These are phyloP conservation scores for Phyllostomus hastatus DNA, from an alignment of 2,113 vertebrate species.

Conservation along the genomic window DNA sequence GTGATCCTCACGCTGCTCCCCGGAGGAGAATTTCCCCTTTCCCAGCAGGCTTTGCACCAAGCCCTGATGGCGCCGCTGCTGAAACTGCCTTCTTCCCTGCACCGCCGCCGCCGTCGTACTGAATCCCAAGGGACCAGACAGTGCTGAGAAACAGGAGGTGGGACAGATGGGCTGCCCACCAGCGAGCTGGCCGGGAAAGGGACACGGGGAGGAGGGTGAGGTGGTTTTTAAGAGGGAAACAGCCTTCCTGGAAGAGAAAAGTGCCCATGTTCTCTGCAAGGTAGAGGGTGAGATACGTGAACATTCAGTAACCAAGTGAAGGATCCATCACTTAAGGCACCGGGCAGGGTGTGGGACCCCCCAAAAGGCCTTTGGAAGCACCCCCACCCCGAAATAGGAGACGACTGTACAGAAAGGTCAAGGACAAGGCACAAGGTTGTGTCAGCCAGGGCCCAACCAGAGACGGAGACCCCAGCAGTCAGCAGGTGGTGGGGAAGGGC, in stretches of 20 bases:
- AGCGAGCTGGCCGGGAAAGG: not conserved
- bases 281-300: not conserved
- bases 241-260: not conserved
- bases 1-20: fast-evolving
- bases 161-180: conserved; percentile 7
- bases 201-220: not conserved
- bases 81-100: not conserved
- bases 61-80: not conserved
- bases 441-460: not conserved
- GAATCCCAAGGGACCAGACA: not conserved
- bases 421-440: not conserved
- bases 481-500: not conserved
- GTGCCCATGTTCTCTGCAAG: not conserved
- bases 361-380: not conserved
- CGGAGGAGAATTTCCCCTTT: not conserved
- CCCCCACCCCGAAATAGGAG: not conserved
- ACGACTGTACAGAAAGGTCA: fast-evolving
- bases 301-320: not conserved
- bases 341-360: not conserved
- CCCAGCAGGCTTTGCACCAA: not conserved
- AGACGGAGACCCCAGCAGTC: not conserved
- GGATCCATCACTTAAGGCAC: not conserved
- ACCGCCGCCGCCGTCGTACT: not conserved
- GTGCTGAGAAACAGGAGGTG: not conserved
- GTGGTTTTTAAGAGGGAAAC: not conserved